A percentile compares a stretch with the other conserved stretches of the same genome.
Evolutionary conservation across 2,888 invertebrate species (phyloP).

Genomic region (Aphodius granarius): DNA sequence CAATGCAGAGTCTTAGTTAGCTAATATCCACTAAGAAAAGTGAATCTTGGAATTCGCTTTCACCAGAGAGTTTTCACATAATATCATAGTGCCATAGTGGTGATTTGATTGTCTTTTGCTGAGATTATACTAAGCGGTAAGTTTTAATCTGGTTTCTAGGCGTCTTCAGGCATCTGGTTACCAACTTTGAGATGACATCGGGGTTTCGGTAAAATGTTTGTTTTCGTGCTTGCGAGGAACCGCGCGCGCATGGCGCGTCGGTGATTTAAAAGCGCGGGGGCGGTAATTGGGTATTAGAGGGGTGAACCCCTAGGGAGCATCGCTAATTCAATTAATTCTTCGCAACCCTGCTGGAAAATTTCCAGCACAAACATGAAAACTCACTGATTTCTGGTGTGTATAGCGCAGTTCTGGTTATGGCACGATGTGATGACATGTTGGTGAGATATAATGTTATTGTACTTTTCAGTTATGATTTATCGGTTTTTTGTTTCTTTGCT

Average conservation of each 20-base stretch:
- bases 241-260: not conserved
- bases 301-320: not conserved
- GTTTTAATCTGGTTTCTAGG: not conserved
- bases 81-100: not conserved
- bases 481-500: too few species aligned
- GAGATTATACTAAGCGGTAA: not conserved
- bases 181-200: not conserved
- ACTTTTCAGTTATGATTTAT: too few species aligned
- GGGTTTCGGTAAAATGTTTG: not conserved
- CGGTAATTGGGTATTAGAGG: not conserved
- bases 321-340: not conserved
- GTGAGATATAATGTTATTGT: too few species aligned
- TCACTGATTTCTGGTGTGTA: not conserved
- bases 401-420: too few species aligned
- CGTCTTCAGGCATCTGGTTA: not conserved
- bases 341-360: not conserved
- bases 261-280: not conserved
- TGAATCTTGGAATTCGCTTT: not conserved
- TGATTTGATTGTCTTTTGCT: not conserved
- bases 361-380: not conserved
- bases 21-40: not conserved
- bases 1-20: not conserved
- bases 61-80: not conserved
- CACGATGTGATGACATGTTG: too few species aligned
- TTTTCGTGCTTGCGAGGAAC: not conserved